Percentiles rank a stretch among this genome's conserved stretches.
These are phyloP conservation scores for Dynastes maya DNA, from an alignment of 2,888 invertebrate species.

Conservation along the genomic window DNA sequence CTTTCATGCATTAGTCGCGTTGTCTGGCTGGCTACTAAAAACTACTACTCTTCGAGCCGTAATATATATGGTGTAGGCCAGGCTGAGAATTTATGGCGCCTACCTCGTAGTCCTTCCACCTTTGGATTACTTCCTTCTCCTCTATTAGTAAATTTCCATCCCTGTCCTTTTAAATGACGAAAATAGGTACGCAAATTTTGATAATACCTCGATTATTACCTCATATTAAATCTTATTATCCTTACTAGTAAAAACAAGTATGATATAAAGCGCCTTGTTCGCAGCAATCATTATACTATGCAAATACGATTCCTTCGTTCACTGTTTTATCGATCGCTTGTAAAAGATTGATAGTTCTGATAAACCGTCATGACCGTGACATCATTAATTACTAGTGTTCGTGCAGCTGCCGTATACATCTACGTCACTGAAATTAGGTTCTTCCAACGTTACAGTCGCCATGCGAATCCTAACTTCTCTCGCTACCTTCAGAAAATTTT, in stretches of 20 bases:
- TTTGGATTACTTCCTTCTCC: no score
- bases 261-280: background rate
- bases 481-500: slow-evolving; percentile 41
- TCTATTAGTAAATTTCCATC: no score
- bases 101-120: no score
- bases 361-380: slow-evolving; percentile 35
- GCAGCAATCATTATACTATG: background rate
- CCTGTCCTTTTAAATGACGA: no score
- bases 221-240: background rate
- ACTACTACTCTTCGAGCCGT: no score
- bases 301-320: background rate
- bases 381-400: slow-evolving; percentile 38
- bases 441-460: slow-evolving; percentile 23
- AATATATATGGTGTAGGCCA: no score
- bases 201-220: no score
- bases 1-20: no score
- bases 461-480: slow-evolving; percentile 33
- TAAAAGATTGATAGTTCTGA: slow-evolving; percentile 34
- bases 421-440: slow-evolving; percentile 31
- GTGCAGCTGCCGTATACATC: slow-evolving; percentile 32
- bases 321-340: slow-evolving; percentile 19
- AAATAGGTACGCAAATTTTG: no score
- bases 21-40: no score
- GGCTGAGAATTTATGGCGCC: no score
- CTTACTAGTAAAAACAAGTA: background rate